Base-by-base conservation (phyloP, 2,797 vertebrate genomes). In the Kryptopterus vitreolus region DNA sequence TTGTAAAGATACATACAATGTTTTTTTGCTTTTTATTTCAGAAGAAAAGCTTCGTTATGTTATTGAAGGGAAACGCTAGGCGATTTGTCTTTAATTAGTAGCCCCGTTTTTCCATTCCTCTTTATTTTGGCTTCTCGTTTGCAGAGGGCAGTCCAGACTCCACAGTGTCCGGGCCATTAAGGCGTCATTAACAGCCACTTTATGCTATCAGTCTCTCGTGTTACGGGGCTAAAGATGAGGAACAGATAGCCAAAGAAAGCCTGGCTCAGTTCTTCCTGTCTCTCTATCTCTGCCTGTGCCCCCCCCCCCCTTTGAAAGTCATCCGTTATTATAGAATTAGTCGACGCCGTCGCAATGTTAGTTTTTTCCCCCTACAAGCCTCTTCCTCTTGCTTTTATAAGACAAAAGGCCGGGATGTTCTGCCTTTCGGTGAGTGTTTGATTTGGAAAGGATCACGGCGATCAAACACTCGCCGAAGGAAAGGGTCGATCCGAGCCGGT, bases 401-500 rank as follows among this genome's bases (percentile, higher is more conserved):
- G 81, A 89, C 82, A 59, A 74, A 78, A 29, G n/a, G 74, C 69
- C 26, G 87, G 82, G 84, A 84, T 29, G 38, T 63, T 65, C 10
- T 1, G 31, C 61, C 72, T 77, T 85, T 80, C 35, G 46, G 46
- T 11, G 58, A 80, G 46, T 76, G 85, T 87, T 88, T 84, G 80
- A 88, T 86, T 87, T 81, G 77, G 62, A 76, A 80, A 75, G 78
- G 76, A 88, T 84, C 86, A 65, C 50, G 69, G 50, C 26, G 74
- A 82, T 65, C 81, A 74, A 74, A 82, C 53, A 15, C 24, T 38
- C 13, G 26, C 69, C 61, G 69, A 79, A 72, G 71, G 77, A 81
- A 83, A 80, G 43, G 70, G 81, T 74, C 68, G 79, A 83, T 82
- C 76, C 11, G 73, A 76, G 79, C 53, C 0, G 55, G 38, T 80